Base-by-base conservation (phyloP, 2,113 vertebrate genomes). In the Callithrix jacchus region DNA sequence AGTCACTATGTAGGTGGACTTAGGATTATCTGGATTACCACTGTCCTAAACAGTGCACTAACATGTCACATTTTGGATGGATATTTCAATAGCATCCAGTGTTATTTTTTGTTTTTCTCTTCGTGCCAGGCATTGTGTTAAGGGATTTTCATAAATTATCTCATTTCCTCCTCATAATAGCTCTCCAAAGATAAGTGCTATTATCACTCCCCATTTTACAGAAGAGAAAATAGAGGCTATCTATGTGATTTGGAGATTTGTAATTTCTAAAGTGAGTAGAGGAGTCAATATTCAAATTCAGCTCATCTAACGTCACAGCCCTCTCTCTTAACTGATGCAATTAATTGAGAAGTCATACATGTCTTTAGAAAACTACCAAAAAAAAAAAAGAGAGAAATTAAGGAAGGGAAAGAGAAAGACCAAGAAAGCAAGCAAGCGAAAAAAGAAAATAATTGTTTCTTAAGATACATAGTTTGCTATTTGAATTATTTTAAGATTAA, bases 401-500 rank as follows among this genome's bases (percentile, higher is more conserved):
- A 32, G 86, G 37, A 70, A 21, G 2, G 3, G 3, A 37, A n/a
- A 54, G 1, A 58, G 14, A 18, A 11, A 42, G 49, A 68, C 61
- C 61, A 21, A 18, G 56, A 37, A 79, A 56, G 8, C 21, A 3
- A 6, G 2, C 30, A 27, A 54, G 1, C 47, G 14, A 23, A 8
- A n/a, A 68, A 27, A 25, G 54, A 47, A n/a, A 89, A 35, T 16
- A 52, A n/a, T 74, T 94, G 9, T 92, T 94, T 96, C 45, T 90
- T 70, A 85, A 81, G n/a, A 64, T 20, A 74, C 5, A 52, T 25
- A 76, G 23, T 81, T 89, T 70, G 3, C 23, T 81, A 77, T 54
- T 92, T 70, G 71, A 83, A 37, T 56, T 87, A 21, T 42, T 87
- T 89, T 94, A 84, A 54, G 83, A 85, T 64, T 61, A 27, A 27